Conservation (phyloP, 1,140 invertebrate genomes). For the Drosophila asahinai region DNA sequence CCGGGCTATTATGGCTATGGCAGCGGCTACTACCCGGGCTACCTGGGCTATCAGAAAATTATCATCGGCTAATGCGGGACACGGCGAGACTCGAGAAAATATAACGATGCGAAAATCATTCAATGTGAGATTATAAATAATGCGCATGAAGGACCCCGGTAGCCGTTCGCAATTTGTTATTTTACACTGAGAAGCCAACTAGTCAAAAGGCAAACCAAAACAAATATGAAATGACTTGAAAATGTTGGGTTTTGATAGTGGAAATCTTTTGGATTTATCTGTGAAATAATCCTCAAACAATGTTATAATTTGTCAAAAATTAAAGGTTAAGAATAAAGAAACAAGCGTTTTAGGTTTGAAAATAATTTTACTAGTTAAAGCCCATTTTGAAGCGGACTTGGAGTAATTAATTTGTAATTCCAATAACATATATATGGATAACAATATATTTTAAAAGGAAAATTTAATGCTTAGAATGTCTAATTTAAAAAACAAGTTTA, state of each 20-base stretch:
- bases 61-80: conserved; percentile 57
- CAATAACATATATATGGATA: background rate
- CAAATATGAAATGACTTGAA: background rate
- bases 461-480: too few species aligned
- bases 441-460: too few species aligned
- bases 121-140: conserved; percentile 80
- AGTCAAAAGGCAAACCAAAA: background rate
- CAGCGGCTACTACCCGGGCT: conserved; percentile 63
- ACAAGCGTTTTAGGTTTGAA: background rate
- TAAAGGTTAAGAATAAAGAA: background rate
- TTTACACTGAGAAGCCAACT: conserved; percentile 6
- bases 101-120: conserved; percentile 32
- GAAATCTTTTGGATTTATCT: too few species aligned
- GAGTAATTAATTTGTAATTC: background rate
- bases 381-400: background rate
- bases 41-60: conserved; percentile 70
- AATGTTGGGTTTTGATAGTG: background rate
- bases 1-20: conserved; percentile 54
- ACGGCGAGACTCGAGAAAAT: background rate
- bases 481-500: too few species aligned
- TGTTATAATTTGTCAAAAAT: too few species aligned
- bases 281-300: background rate
- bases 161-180: conserved; percentile 44
- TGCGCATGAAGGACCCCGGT: conserved; percentile 40
- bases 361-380: background rate